A percentile compares a stretch with the other conserved stretches of the same genome.
phyloP scores from a whole-genome alignment of 2,888 invertebrate genomes.

The Diarsia brunnea region DNA sequence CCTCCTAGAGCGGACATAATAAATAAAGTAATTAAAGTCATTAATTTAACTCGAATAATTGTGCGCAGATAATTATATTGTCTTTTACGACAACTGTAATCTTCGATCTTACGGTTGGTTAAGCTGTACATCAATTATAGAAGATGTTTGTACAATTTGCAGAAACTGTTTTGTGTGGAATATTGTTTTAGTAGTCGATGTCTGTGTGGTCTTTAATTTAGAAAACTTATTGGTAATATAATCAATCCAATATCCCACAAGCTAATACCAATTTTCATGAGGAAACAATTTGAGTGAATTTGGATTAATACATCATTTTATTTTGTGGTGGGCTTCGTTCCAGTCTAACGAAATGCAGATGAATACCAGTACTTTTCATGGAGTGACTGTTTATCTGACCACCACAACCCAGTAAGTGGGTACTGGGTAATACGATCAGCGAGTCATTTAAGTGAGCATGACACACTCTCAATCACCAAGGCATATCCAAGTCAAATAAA shows the following conservation, averaged over 20 bases:
- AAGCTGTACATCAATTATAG: constrained; percentile 49
- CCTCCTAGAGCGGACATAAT: constrained; percentile 51
- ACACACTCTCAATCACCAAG: too few species aligned
- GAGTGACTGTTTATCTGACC: background rate
- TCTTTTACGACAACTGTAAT: constrained; percentile 57
- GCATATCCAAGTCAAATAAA: too few species aligned
- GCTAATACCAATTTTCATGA: too few species aligned
- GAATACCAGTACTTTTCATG: too few species aligned
- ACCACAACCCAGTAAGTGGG: background rate
- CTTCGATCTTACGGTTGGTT: constrained; percentile 60
- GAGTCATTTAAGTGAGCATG: too few species aligned
- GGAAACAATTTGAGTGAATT: too few species aligned
- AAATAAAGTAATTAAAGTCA: constrained; percentile 63
- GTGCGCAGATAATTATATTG: constrained; percentile 65
- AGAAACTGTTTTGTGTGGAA: constrained; percentile 7
- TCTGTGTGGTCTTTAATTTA: constrained; percentile 6
- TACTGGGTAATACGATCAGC: background rate
- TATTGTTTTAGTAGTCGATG: background rate
- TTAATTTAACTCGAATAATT: constrained; percentile 64
- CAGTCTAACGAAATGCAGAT: background rate
- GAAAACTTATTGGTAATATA: too few species aligned
- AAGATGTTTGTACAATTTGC: constrained; percentile 43
- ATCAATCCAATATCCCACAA: too few species aligned
- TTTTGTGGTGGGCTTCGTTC: background rate
- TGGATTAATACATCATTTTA: too few species aligned